A percentile compares a stretch with the other conserved stretches of the same genome.
Evolutionary conservation across 2,888 invertebrate species (phyloP).

Genomic region (Syritta pipiens): DNA sequence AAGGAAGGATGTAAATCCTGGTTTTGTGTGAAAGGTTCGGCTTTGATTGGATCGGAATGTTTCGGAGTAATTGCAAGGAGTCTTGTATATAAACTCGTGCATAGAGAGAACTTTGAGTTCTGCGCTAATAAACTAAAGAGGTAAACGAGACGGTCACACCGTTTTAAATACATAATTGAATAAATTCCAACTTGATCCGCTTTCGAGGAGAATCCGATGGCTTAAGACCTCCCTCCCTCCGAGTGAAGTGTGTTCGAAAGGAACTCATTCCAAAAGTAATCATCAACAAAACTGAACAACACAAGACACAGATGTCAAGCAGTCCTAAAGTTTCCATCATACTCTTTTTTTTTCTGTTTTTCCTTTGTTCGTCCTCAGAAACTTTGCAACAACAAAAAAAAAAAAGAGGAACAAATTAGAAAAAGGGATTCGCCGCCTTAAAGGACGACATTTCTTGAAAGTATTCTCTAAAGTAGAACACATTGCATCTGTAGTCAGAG

Average conservation of each 20-base stretch:
- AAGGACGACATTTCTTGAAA: slow-evolving; percentile 40
- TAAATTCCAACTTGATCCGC: background rate
- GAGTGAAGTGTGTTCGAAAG: background rate
- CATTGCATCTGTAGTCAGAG: slow-evolving; percentile 50
- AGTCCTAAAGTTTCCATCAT: background rate
- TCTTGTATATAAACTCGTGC: no score
- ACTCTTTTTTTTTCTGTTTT: no score
- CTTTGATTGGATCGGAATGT: no score
- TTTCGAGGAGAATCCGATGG: background rate
- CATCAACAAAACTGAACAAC: slow-evolving; percentile 26
- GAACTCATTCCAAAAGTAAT: slow-evolving; percentile 21
- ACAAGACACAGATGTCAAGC: slow-evolving; percentile 21
- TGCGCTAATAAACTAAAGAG: no score
- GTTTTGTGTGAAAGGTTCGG: no score
- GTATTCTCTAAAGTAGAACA: slow-evolving; percentile 49
- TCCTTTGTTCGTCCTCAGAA: background rate
- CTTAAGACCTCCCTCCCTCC: background rate
- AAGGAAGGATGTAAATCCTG: no score
- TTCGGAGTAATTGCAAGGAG: no score
- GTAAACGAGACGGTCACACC: background rate
- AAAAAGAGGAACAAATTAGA: background rate
- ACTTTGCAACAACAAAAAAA: background rate
- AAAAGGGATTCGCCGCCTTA: slow-evolving; percentile 3
- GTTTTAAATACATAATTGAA: background rate
- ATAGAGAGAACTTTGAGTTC: no score